Conservation (phyloP, 2,113 vertebrate species). For the Empidonax alnorum region DNA sequence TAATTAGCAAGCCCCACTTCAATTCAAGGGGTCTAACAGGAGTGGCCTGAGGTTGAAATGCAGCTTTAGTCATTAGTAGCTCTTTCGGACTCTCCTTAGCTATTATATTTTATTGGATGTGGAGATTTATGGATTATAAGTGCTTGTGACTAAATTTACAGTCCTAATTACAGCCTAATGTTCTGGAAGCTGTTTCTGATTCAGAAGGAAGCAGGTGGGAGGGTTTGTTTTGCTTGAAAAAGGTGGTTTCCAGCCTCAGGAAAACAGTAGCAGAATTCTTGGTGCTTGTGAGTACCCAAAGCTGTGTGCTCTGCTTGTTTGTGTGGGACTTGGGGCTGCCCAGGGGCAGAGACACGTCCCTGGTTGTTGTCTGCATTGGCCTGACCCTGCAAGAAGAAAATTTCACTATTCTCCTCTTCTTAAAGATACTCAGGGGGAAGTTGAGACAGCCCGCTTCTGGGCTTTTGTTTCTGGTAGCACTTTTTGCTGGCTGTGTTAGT, state of each 20-base stretch:
- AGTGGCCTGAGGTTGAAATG: slow-evolving; percentile 16
- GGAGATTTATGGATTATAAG: slow-evolving; percentile 35
- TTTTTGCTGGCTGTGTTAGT: background rate
- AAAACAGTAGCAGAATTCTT: background rate
- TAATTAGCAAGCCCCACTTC: background rate
- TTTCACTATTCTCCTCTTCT: background rate
- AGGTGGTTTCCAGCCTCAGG: background rate
- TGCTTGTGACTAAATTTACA: slow-evolving; percentile 13
- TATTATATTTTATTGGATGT: slow-evolving; percentile 55
- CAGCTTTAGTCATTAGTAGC: slow-evolving; percentile 22
- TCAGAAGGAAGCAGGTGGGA: background rate
- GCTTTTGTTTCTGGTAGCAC: background rate
- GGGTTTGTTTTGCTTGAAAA: background rate
- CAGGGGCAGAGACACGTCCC: background rate
- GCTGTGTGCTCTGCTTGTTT: rapidly evolving
- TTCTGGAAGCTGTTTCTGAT: slow-evolving; percentile 16
- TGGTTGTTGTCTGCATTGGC: background rate
- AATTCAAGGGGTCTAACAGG: background rate
- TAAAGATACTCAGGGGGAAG: background rate
- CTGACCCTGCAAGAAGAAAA: background rate
- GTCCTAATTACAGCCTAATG: slow-evolving; percentile 40
- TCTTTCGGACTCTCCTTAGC: background rate
- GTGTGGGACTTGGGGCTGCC: background rate
- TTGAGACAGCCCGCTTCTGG: background rate
- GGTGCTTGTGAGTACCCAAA: background rate